Base-by-base conservation (phyloP, 2,113 vertebrate species). In the Hirundichthys speculiger region DNA sequence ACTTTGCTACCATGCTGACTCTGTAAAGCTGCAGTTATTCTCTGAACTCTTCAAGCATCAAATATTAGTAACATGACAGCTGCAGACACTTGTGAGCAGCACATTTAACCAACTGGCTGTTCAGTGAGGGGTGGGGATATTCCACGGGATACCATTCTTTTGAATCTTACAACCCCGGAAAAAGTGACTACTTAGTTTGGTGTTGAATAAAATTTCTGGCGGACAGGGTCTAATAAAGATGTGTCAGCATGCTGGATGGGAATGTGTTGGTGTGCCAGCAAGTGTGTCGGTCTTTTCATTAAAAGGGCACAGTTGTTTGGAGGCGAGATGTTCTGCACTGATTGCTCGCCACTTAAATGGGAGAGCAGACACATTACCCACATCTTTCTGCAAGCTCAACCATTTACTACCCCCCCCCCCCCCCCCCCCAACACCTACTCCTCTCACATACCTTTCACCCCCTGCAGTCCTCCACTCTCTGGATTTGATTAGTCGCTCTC, bases 241-340 rank as follows among this genome's bases (percentile, higher is more conserved):
- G 38, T n/a, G 5, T 61, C 22, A 45, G 46, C 51, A 53, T 19
- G 22, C 43, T 53, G 30, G 71, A 20, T 75, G 67, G 52, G 48
- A 49, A 14, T 58, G 22, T 18, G 50, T 48, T 54, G 60, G 39
- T 19, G 42, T 47, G 40, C 15, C 24, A 47, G 56, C 9, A 11
- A 55, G 49, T 59, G 68, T 70, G 56, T 67, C 41, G 20, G 51
- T 75, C 66, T 69, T 79, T 86, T 87, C 72, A 86, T 89, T 77
- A 76, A 79, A 77, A 81, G 76, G 73, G 42, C 81, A 74, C 57
- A 56, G 70, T 75, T 85, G 77, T 86, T 87, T 84, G 66, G 61
- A 80, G 77, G 82, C 7, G 41, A 82, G 78, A 76, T 75, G 67
- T 79, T 84, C 69, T 21, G 64, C 65, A 27, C 79, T 76, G 56